Base-by-base conservation (phyloP, 2,113 vertebrate species). In the Chinchilla lanigera region DNA sequence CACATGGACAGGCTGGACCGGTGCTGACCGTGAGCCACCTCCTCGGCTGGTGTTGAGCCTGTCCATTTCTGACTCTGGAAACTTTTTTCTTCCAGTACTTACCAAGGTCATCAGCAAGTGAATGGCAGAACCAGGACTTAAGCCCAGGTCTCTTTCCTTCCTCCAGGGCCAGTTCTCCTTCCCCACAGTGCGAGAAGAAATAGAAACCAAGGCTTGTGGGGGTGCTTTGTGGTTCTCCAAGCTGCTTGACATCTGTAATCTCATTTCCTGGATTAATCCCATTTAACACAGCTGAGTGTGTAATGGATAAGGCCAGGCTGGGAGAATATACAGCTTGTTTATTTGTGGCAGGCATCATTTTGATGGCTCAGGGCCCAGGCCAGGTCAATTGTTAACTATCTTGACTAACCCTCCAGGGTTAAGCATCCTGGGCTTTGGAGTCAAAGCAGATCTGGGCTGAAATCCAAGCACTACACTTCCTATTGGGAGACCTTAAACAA, bases 181-280 rank as follows among this genome's bases (percentile, higher is more conserved):
- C 86, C 88, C 56, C 67, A 10, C 2, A 0, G 75, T 7, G 0
- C 12, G 10, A 91, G 61, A 56, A 94, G 89, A 89, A 61, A 65
- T 4, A 52, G 67, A 92, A 77, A 54, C 67, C 50, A 11, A 1
- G 0, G 19, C 75, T 14, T 44, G 1, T 0, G 54, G 91, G 91
- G 19, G 54, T 1, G 58, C 73, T 41, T 38, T 84, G 0, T 26
- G 86, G 86, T 17, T 77, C 87, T 77, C 90, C 92, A 77, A 89
- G 87, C 88, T 2, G 92, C 95, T 89, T 85, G 93, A 96, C 98
- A 92, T 82, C 95, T 33, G 38, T 97, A 97, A 97, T 96, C 94
- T 90, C 90, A 85, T 96, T 97, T 95, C 96, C 97, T 78, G 92
- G 69, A 47, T 80, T 96, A 96, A 98, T 98, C 97, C 81, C 84